Conservation (phyloP, 2,797 vertebrate genomes). For the Lepus oiostolus region DNA sequence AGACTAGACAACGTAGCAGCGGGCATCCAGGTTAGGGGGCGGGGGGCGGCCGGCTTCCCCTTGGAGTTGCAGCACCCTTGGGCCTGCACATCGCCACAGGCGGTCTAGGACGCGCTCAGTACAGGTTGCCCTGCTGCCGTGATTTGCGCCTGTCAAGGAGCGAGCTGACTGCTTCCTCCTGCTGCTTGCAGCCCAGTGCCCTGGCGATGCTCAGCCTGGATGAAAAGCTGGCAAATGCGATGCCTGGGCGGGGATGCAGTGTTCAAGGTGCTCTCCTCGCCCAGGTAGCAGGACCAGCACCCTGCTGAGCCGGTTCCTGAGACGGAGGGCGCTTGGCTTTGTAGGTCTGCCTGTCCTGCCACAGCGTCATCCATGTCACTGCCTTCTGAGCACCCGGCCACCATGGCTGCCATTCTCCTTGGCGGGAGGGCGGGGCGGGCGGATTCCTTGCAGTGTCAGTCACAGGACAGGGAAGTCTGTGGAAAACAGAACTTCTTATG, state of each 20-base stretch:
- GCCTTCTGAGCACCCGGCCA: neutral
- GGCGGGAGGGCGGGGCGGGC: too few relatives aligned
- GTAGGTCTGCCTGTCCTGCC: slow-evolving; percentile 33
- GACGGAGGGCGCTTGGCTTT: neutral
- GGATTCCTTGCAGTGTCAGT: too few relatives aligned
- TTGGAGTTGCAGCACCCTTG: neutral
- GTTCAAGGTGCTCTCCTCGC: neutral
- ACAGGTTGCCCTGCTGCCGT: neutral
- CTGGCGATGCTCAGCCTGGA: neutral
- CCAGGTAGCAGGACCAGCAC: neutral
- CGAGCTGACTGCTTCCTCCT: neutral
- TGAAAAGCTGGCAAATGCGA: neutral
- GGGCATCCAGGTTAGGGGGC: neutral
- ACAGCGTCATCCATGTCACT: neutral
- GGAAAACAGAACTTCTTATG: slow-evolving; percentile 69
- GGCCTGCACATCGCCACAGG: neutral
- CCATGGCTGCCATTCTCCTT: neutral
- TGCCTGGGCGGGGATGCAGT: neutral
- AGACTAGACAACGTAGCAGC: neutral
- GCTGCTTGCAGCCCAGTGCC: neutral
- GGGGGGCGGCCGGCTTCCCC: neutral
- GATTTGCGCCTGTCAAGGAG: neutral
- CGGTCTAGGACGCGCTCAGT: fast-evolving
- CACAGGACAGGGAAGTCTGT: slow-evolving; percentile 13
- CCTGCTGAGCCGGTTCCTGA: neutral